Conservation (phyloP, 2,888 invertebrate genomes). For the Strigamia crassipes region DNA sequence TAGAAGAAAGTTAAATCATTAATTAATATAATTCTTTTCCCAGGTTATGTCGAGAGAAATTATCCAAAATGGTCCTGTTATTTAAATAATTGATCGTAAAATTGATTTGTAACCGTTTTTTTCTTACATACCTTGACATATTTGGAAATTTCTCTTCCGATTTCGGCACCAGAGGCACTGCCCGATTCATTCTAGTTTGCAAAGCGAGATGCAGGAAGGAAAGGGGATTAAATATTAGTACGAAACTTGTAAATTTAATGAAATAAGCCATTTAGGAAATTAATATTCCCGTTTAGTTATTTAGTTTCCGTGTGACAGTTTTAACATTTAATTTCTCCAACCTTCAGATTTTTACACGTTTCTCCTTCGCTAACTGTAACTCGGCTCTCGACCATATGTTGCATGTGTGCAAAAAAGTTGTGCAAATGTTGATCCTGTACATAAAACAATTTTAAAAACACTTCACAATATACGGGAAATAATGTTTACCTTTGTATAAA, state of each 20-base stretch:
- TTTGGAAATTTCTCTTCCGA: constrained; percentile 52
- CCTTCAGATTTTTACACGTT: constrained; percentile 67
- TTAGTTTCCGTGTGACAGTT: neutral
- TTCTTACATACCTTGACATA: constrained; percentile 52
- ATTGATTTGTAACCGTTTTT: neutral
- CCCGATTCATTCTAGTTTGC: constrained; percentile 27
- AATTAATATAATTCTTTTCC: neutral
- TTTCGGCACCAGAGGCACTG: constrained; percentile 50
- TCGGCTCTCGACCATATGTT: constrained; percentile 73
- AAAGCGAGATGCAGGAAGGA: constrained; percentile 13
- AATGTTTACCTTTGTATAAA: constrained; percentile 69
- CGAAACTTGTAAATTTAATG: neutral
- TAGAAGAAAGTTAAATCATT: constrained; percentile 51
- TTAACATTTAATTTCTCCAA: constrained; percentile 37
- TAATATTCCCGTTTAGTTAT: constrained; percentile 10
- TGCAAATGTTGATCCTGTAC: constrained; percentile 78
- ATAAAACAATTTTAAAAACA: neutral
- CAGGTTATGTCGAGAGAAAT: neutral
- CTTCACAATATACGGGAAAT: neutral
- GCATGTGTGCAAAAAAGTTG: constrained; percentile 84
- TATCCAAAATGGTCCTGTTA: neutral
- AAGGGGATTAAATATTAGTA: neutral
- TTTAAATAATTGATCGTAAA: neutral
- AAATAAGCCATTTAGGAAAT: constrained; percentile 23
- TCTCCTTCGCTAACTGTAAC: constrained; percentile 67